Evolutionary conservation across 2,797 vertebrate genomes (phyloP).

Genomic region (Sciaenops ocellatus): DNA sequence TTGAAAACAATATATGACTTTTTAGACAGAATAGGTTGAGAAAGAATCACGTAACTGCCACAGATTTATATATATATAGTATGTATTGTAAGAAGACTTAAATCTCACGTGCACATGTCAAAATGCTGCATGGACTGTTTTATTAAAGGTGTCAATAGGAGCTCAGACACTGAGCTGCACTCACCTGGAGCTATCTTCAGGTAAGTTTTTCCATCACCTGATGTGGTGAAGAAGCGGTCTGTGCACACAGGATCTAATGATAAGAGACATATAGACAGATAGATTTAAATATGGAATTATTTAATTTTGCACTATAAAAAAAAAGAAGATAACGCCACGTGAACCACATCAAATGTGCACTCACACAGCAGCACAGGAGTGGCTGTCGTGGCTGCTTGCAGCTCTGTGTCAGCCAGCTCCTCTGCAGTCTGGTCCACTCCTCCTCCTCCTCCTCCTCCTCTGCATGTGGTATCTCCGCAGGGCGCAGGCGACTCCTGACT

Average conservation of each 20-base stretch:
- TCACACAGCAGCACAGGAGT: slow-evolving; percentile 78
- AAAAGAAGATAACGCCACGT: neutral
- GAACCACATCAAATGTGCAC: slow-evolving; percentile 39
- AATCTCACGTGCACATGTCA: neutral
- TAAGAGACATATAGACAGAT: neutral
- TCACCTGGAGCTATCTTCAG: slow-evolving; percentile 82
- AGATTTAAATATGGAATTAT: neutral
- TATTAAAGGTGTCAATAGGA: too few relatives aligned
- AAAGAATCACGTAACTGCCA: neutral
- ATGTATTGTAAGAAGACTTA: neutral
- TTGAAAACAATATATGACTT: too few relatives aligned
- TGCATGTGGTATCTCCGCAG: slow-evolving; percentile 70
- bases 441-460: slow-evolving; percentile 58
- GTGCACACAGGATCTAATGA: slow-evolving; percentile 73
- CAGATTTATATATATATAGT: neutral
- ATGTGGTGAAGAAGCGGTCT: slow-evolving; percentile 76
- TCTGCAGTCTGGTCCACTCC: slow-evolving; percentile 68
- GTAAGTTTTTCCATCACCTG: slow-evolving; percentile 78
- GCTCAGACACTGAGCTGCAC: neutral
- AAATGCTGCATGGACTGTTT: too few relatives aligned
- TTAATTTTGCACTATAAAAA: neutral
- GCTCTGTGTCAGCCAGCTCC: slow-evolving; percentile 64
- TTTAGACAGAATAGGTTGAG: neutral
- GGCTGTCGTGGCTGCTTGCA: slow-evolving; percentile 58
- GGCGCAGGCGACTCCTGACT: slow-evolving; percentile 78